Conservation (phyloP, 2,797 vertebrate species). For the Pristis pectinata region DNA sequence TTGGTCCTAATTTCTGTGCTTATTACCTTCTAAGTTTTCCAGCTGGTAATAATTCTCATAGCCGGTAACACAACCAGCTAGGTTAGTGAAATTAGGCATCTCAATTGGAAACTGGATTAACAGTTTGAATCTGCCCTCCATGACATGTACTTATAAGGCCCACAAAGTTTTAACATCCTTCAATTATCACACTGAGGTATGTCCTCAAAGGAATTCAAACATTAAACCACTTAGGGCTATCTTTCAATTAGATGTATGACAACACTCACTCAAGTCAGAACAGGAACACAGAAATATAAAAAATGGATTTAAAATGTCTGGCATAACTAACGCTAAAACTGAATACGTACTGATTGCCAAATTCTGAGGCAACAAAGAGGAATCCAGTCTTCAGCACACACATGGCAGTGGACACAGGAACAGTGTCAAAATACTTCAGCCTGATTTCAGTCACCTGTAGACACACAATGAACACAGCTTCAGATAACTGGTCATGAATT, state of each 20-base stretch:
- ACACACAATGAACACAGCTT: neutral
- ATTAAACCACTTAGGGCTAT: neutral
- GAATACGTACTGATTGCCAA: slow-evolving; percentile 93
- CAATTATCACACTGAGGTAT: neutral
- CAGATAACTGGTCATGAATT: neutral
- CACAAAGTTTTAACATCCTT: neutral
- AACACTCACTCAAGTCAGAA: too few relatives aligned
- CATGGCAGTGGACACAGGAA: slow-evolving; percentile 93
- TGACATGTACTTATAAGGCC: neutral
- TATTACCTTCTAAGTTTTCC: too few relatives aligned
- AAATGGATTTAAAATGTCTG: neutral
- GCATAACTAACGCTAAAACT: neutral
- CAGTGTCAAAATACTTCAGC: slow-evolving; percentile 96
- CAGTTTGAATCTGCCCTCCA: neutral
- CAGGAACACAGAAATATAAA: too few relatives aligned
- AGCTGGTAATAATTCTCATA: too few relatives aligned
- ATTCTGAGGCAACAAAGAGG: slow-evolving; percentile 92
- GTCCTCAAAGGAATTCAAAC: neutral
- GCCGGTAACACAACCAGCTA: too few relatives aligned
- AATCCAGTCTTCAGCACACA: slow-evolving; percentile 97
- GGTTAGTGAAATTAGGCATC: neutral
- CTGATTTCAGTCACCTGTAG: slow-evolving; percentile 91
- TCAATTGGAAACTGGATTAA: neutral
- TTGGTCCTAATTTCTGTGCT: neutral
- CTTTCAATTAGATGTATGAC: too few relatives aligned